A percentile compares a stretch with the other conserved stretches of the same genome.
Evolutionary conservation across 2,113 vertebrate genomes (phyloP).

Genomic region (Erythrolamprus reginae): DNA sequence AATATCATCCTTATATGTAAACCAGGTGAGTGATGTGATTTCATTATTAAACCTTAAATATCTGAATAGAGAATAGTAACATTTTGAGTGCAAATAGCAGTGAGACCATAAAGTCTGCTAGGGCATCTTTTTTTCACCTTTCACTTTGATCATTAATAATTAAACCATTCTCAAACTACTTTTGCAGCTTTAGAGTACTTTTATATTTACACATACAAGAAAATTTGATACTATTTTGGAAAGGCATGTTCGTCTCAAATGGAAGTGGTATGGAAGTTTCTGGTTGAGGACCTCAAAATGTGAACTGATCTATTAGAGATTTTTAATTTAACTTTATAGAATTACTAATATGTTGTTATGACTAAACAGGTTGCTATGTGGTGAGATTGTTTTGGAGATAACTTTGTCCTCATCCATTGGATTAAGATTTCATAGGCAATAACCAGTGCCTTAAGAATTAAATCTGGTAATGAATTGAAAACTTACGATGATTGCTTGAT

Average conservation of each 20-base stretch:
- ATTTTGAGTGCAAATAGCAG: background rate
- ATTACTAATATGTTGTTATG: background rate
- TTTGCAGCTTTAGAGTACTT: background rate
- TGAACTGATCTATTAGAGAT: background rate
- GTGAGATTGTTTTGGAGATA: background rate
- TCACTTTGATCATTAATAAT: background rate
- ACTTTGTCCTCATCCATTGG: background rate
- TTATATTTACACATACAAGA: background rate
- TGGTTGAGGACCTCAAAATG: background rate
- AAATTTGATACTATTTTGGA: background rate
- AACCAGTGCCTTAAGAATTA: background rate
- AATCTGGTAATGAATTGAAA: background rate
- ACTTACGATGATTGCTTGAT: background rate
- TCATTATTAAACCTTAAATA: background rate
- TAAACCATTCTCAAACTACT: background rate
- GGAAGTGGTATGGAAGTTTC: background rate
- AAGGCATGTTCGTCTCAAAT: background rate
- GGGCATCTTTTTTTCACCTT: background rate
- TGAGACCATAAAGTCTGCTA: background rate
- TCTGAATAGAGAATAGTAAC: background rate
- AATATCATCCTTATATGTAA: constrained; percentile 85
- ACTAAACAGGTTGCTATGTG: background rate
- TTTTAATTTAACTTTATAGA: background rate
- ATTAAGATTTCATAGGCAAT: background rate
- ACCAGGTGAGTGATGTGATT: constrained; percentile 70